Evolutionary conservation across 2,113 vertebrate species (phyloP).

Genomic region (Uria lomvia): DNA sequence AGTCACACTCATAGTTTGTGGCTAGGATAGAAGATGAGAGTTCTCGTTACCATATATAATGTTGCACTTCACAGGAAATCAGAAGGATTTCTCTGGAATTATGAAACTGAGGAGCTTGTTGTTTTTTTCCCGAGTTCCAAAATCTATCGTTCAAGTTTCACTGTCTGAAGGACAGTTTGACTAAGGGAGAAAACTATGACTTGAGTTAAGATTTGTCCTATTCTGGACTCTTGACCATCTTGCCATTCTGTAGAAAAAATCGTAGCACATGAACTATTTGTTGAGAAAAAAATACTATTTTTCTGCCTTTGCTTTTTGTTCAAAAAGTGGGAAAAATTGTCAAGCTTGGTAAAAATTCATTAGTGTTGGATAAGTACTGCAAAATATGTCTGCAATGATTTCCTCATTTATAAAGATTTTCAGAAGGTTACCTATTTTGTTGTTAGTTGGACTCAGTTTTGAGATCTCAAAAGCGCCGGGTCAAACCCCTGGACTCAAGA

Average conservation of each 20-base stretch:
- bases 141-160: not conserved
- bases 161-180: not conserved
- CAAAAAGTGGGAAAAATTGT: not conserved
- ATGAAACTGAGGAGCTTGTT: not conserved
- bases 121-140: not conserved
- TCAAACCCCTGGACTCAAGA: not conserved
- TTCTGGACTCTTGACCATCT: not conserved
- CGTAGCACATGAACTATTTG: rapidly evolving
- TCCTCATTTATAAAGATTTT: not conserved
- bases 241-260: not conserved
- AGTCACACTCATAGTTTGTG: not conserved
- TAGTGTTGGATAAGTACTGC: not conserved
- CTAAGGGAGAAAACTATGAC: not conserved
- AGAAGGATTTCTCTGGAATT: not conserved
- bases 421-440: not conserved
- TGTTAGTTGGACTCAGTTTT: not conserved
- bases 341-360: not conserved
- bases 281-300: not conserved
- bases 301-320: not conserved
- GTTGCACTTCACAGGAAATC: not conserved
- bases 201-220: not conserved
- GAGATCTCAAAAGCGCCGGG: not conserved
- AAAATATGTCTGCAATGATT: not conserved
- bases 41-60: not conserved
- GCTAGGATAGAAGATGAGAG: not conserved